Percentiles rank a stretch among this genome's conserved stretches.
Evolutionary conservation across 2,888 invertebrate genomes (phyloP).

Genomic region (Electrophaes corylata): DNA sequence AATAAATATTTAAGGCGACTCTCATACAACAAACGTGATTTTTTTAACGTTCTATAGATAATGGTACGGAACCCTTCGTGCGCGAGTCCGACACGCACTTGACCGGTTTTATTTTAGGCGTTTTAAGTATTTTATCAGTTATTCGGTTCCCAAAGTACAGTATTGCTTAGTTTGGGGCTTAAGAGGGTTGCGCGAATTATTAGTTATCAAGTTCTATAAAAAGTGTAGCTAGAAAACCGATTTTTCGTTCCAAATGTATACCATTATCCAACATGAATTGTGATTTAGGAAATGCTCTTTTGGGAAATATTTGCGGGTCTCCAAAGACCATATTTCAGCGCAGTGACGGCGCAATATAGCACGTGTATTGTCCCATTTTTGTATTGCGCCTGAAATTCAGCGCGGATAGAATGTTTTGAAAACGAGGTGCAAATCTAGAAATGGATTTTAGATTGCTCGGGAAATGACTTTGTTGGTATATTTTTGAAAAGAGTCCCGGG

Average conservation of each 20-base stretch:
- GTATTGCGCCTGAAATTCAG: constrained; percentile 3
- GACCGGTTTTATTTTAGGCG: no score
- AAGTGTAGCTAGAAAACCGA: background rate
- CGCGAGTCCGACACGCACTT: no score
- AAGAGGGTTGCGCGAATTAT: no score
- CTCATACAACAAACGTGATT: no score
- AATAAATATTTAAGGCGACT: no score
- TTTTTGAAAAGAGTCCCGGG: no score
- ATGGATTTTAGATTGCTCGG: background rate
- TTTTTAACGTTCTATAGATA: no score
- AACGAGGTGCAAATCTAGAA: background rate
- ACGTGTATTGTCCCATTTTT: constrained; percentile 1
- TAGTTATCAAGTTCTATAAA: no score
- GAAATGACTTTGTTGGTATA: background rate
- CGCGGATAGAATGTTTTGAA: background rate
- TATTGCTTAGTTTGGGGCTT: no score
- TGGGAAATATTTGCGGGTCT: constrained; percentile 16
- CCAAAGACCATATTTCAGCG: constrained; percentile 13
- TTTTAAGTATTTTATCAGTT: no score
- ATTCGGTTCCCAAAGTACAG: no score
- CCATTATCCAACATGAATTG: constrained; percentile 1
- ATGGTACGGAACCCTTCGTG: no score
- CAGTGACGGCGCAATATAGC: constrained; percentile 3
- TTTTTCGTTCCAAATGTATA: background rate
- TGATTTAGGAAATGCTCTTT: constrained; percentile 5